These are phyloP conservation scores for Spongilla lacustris DNA, from an alignment of 37 sponge, comb jelly and placozoan genomes.

Conservation along the genomic window DNA sequence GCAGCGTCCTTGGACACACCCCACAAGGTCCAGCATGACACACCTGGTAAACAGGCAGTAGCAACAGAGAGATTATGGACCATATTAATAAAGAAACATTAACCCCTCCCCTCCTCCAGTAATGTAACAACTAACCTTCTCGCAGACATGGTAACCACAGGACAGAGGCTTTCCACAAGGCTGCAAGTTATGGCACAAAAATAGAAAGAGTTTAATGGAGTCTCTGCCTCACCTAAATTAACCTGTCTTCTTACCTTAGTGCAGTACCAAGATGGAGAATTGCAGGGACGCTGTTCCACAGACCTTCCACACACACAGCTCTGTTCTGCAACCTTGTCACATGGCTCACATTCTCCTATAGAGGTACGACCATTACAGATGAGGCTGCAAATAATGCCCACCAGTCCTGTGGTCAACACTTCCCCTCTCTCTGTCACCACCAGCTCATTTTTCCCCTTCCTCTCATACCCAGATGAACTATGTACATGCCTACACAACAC, in stretches of 20 bases:
- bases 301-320: conserved; percentile 82
- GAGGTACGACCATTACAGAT: no score
- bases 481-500: no score
- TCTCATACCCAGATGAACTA: no score
- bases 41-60: conserved; percentile 36
- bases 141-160: conserved; percentile 58
- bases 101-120: neutral
- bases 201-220: neutral
- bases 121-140: conserved; percentile 13
- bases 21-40: conserved; percentile 91
- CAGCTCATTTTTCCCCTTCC: no score
- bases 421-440: neutral
- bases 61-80: neutral
- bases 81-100: no score
- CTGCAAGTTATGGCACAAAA: conserved; percentile 37
- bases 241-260: conserved; percentile 52
- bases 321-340: conserved; percentile 43
- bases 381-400: no score
- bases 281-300: conserved; percentile 47
- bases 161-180: conserved; percentile 45
- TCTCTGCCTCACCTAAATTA: neutral
- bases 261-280: conserved; percentile 76
- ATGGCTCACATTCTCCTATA: conserved; percentile 74
- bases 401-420: neutral
- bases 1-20: conserved; percentile 67